Conservation (phyloP, 37 sponge, comb jelly and placozoan genomes). For the Chondrilla cf. caribensis region DNA sequence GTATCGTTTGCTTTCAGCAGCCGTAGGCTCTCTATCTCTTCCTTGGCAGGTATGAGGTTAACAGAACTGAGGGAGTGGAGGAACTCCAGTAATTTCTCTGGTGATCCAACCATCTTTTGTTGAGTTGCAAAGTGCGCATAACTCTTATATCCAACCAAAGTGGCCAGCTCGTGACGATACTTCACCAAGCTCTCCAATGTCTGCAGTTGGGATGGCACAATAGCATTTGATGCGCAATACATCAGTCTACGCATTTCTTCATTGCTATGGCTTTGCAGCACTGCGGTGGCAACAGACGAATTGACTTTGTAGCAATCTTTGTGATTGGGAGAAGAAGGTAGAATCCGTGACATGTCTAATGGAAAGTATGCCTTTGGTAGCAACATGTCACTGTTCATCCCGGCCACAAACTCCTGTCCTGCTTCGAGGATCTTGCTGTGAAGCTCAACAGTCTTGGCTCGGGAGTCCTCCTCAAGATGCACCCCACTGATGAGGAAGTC, state of each 20-base stretch:
- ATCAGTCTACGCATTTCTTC: constrained; percentile 7
- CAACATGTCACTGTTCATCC: constrained; percentile 10
- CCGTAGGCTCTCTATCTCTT: constrained; percentile 42
- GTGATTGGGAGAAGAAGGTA: background rate
- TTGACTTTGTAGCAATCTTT: background rate
- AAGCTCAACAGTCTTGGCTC: constrained; percentile 53
- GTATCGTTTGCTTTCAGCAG: background rate
- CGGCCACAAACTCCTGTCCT: constrained; percentile 40
- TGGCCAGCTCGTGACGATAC: constrained; percentile 68
- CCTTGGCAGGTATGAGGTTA: constrained; percentile 55
- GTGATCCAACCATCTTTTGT: constrained; percentile 64
- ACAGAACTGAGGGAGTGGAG: constrained; percentile 47
- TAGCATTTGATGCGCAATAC: constrained; percentile 45
- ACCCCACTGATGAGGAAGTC: constrained; percentile 83
- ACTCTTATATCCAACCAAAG: constrained; percentile 60
- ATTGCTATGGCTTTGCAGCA: background rate
- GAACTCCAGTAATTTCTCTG: constrained; percentile 58
- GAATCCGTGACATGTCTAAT: background rate
- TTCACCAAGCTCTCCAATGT: constrained; percentile 44
- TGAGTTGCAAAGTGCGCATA: constrained; percentile 66
- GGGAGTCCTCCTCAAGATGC: constrained; percentile 38
- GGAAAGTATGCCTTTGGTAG: constrained; percentile 6
- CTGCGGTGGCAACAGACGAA: background rate
- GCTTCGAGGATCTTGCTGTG: constrained; percentile 29
- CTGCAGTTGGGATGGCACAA: constrained; percentile 18